These are phyloP conservation scores for Trachurus trachurus DNA, from an alignment of 2,797 vertebrate species.

Conservation along the genomic window DNA sequence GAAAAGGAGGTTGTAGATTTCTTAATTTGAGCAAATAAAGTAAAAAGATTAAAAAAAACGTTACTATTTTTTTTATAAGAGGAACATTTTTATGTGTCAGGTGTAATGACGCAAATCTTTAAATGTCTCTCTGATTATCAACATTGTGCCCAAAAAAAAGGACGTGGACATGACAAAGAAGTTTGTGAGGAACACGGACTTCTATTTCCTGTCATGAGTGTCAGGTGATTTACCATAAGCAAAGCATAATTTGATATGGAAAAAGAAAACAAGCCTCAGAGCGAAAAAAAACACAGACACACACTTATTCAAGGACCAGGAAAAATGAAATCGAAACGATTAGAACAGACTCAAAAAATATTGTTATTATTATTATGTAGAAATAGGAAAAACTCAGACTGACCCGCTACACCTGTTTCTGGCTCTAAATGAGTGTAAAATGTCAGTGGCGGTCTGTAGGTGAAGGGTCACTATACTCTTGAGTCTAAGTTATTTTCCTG, in stretches of 20 bases:
- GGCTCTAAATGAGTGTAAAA: not conserved
- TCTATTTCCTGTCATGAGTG: conserved; percentile 30
- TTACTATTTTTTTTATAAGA: not conserved
- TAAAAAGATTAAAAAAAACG: not conserved
- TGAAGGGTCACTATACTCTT: not conserved
- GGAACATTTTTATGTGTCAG: not conserved
- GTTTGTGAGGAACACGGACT: conserved; percentile 18
- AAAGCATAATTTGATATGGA: conserved; percentile 50
- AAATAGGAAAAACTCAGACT: not conserved
- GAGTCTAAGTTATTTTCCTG: not conserved
- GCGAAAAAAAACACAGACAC: not conserved
- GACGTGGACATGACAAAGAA: not conserved
- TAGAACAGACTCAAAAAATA: not conserved
- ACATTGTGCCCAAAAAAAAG: not conserved
- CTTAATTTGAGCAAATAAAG: not conserved
- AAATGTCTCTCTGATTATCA: not conserved
- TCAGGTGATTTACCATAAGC: conserved; percentile 28
- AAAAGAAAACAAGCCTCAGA: conserved; percentile 4
- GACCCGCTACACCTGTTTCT: not conserved
- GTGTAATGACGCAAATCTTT: not conserved
- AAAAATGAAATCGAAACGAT: conserved; percentile 8
- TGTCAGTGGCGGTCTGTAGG: not conserved
- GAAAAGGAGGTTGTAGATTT: not conserved
- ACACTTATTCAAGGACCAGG: conserved; percentile 18
- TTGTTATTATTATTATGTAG: not conserved